These are phyloP conservation scores for Empis livida DNA, from an alignment of 2,888 invertebrate genomes.

Conservation along the genomic window DNA sequence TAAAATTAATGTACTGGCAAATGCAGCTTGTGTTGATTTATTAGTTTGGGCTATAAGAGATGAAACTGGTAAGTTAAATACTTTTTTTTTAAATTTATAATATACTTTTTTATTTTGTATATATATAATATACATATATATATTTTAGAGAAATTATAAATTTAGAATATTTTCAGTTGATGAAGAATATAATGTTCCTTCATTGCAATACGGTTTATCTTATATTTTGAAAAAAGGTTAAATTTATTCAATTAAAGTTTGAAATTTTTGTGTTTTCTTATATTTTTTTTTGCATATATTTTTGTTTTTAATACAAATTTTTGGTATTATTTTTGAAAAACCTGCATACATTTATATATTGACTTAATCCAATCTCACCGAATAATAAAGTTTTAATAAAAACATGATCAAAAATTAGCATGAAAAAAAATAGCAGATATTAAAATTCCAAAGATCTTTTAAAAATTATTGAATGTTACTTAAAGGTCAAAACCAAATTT, in stretches of 20 bases:
- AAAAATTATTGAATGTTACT: no score
- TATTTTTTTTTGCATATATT: not conserved
- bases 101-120: not conserved
- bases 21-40: conserved; percentile 93
- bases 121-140: no score
- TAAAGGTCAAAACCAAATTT: no score
- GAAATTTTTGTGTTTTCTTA: conserved; percentile 3
- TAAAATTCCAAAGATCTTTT: no score
- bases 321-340: not conserved
- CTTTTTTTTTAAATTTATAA: not conserved
- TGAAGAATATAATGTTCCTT: conserved; percentile 56
- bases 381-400: no score
- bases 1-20: conserved; percentile 91
- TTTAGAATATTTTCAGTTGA: conserved; percentile 45
- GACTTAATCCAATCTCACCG: no score
- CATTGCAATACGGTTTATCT: conserved; percentile 59
- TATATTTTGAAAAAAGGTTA: conserved; percentile 41
- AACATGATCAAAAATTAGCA: no score
- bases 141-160: conserved; percentile 1
- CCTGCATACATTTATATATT: no score
- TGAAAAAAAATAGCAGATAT: no score
- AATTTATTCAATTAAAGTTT: conserved; percentile 4
- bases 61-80: conserved; percentile 77
- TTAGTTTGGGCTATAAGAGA: conserved; percentile 97
- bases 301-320: not conserved